Evolutionary conservation across 2,113 vertebrate genomes (phyloP), one percentile per base, ranked within the genome.

Genomic region (Mus pahari): DNA sequence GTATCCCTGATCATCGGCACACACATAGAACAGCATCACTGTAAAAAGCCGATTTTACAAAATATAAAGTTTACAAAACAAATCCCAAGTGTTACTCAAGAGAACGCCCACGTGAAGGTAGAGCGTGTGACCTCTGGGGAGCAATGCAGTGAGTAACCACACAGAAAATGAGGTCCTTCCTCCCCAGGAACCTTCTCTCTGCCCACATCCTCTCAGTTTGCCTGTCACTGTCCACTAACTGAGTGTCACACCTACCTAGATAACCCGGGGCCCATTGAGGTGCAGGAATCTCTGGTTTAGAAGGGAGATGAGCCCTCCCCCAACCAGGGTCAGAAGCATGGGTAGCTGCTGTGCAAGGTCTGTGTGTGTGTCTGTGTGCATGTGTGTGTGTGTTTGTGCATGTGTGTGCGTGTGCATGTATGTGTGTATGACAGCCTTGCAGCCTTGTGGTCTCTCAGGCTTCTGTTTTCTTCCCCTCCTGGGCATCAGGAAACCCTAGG

Each of bases 261-360:
- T 31, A 66, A 48, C 7, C 78, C 26, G 53, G 33, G 20, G 7
- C 66, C 55, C 1, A 33, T 66, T 13, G 33, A 17, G 39, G 62
- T 31, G 36, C 62, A 64, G 8, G 53, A 71, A 55, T 2, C 20
- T 81, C 81, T 74, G 28, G 22, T 11, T 68, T 64, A 62, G 77
- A 53, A 78, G 33, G 26, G 22, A 2, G 58, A 12, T 2, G 28
- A 71, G 50, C 48, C 17, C 28, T 45, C 33, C 45, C 1, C 45
- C 45, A 48, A 45, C n/a, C 12, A 22, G 11, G 13, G 86, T 9
- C 10, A 10, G 0, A 12, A 50, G 50, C n/a, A 24, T 0, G 1
- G 39, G 88, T 73, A 73, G 77, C 42, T 50, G 73, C 64, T 31
- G 4, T 66, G 28, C 3, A 66, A 13, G 64, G 55, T 7, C 55